A percentile compares a stretch with the other conserved stretches of the same genome.
phyloP scores from a whole-genome alignment of 2,113 vertebrate genomes.

The Lynx canadensis region DNA sequence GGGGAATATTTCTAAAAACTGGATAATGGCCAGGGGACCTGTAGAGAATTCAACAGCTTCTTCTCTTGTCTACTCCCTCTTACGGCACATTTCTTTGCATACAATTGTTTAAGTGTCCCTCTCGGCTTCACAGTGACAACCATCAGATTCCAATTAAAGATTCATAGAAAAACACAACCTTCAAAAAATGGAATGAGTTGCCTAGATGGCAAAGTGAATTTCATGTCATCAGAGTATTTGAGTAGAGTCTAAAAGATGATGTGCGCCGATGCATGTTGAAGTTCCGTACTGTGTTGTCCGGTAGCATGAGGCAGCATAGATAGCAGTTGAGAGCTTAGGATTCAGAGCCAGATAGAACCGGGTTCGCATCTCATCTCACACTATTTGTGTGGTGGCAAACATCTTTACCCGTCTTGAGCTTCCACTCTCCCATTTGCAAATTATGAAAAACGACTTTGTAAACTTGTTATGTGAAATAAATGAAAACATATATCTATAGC shows the following conservation, averaged over 20 bases:
- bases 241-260: background rate
- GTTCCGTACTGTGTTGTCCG: background rate
- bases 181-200: background rate
- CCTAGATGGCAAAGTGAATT: background rate
- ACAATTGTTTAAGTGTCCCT: background rate
- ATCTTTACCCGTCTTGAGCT: background rate
- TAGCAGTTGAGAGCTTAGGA: no score
- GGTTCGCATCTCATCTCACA: background rate
- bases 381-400: background rate
- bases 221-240: background rate
- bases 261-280: background rate
- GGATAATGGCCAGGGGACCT: background rate
- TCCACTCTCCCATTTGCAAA: background rate
- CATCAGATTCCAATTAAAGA: background rate
- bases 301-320: background rate
- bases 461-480: background rate
- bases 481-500: background rate
- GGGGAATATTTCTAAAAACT: background rate
- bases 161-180: background rate
- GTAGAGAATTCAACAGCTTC: background rate
- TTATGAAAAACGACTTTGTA: background rate
- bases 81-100: background rate
- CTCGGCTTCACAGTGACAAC: background rate
- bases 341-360: background rate
- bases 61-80: background rate